Conservation (phyloP, 2,113 vertebrate genomes). For the Stercorarius parasiticus region DNA sequence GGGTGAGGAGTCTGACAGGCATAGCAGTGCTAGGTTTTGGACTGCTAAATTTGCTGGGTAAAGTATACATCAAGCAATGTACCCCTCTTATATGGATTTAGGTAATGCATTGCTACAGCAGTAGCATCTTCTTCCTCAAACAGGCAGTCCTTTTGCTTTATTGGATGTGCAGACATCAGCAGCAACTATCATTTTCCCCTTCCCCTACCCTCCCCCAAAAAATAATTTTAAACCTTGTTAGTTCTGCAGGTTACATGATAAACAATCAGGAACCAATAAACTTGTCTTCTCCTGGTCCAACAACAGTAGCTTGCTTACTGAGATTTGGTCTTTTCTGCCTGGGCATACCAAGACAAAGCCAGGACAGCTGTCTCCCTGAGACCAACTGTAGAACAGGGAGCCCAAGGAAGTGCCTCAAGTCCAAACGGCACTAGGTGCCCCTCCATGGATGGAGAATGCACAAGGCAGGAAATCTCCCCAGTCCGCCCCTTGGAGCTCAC, state of each 20-base stretch:
- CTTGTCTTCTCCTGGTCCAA: neutral
- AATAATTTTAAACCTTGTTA: neutral
- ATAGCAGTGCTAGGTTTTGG: neutral
- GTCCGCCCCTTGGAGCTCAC: neutral
- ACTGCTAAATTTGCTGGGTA: neutral
- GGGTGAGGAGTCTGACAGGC: neutral
- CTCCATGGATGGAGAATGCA: neutral
- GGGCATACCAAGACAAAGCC: neutral
- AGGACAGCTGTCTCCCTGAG: neutral
- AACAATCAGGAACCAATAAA: neutral
- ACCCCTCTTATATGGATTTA: rapidly evolving
- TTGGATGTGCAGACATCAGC: neutral
- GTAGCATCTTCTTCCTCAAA: neutral
- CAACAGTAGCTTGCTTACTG: neutral
- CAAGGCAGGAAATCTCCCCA: neutral
- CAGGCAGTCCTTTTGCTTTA: neutral
- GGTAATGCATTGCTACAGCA: neutral
- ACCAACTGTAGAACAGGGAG: neutral
- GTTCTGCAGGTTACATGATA: neutral
- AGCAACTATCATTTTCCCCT: neutral
- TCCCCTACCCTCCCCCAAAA: neutral
- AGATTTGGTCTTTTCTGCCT: neutral
- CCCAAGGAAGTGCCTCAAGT: neutral
- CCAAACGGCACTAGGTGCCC: rapidly evolving
- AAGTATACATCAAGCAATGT: neutral